Evolutionary conservation across 2,888 invertebrate genomes (phyloP), one percentile per base, ranked within the genome.

Genomic region (Nomada lathburiana): DNA sequence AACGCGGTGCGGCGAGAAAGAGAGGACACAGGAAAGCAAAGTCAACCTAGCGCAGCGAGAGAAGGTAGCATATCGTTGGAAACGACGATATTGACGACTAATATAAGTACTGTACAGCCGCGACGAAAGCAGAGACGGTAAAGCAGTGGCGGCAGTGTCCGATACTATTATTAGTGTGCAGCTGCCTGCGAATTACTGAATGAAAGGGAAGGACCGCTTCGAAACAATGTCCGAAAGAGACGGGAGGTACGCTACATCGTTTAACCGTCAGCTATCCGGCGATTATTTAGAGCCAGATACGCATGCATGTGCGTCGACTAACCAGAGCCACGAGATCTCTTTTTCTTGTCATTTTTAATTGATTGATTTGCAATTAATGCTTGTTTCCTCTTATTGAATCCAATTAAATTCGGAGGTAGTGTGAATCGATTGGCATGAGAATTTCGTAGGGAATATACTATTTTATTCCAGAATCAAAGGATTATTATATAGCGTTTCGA

Each of bases 161-260:
- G 90, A 86, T 90, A 91, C 91, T 91, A 91, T 91, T 91, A 91
- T 91, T 91, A 91, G 91, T 91, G 90, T 90, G 91, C 91, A 91
- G 91, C 91, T 91, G 91, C 90, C 90, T 83, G 89, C 87, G 88
- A 91, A 91, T 90, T 91, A 91, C 88, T 91, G 91, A 91, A 91
- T 91, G 91, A 90, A 88, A 90, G 86, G 88, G 86, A 86, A 89
- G 90, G 83, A 86, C 83, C 90, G 89, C 82, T 89, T 89, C 89
- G 89, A 90, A 91, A 91, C 91, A 91, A 91, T 91, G 86, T 84
- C 65, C 70, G 80, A 83, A 82, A 83, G 82, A 87, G 82, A 83
- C 78, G 80, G 69, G 78, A 71, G 59, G 77, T 63, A 71, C 36
- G 67, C 69, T 55, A 77, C 76, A 73, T 77, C 71, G 80, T 77